Evolutionary conservation across 2,888 invertebrate species (phyloP).

Genomic region (Orchesellides sinensis): DNA sequence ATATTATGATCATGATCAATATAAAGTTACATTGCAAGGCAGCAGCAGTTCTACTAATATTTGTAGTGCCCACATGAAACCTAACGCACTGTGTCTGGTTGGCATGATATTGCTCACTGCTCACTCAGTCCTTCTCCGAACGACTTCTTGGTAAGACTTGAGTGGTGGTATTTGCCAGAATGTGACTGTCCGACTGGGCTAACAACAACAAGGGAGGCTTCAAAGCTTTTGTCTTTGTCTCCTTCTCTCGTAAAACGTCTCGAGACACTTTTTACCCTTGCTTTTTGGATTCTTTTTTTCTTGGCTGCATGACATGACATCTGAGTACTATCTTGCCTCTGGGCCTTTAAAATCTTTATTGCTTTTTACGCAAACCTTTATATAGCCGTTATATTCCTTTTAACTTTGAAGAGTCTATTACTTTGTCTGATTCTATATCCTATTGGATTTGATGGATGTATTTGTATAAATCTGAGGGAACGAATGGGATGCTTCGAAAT

Average conservation of each 20-base stretch:
- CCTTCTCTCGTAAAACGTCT: constrained; percentile 43
- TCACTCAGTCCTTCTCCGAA: neutral
- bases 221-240: constrained; percentile 41
- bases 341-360: constrained; percentile 52
- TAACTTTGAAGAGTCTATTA: neutral
- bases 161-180: neutral
- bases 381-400: neutral
- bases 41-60: neutral
- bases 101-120: neutral
- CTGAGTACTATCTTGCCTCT: constrained; percentile 36
- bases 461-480: constrained; percentile 8
- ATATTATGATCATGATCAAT: no score
- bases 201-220: constrained; percentile 7
- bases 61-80: no score
- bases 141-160: constrained; percentile 12
- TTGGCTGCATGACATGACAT: neutral
- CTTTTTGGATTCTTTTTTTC: neutral
- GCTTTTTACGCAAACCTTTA: constrained; percentile 19
- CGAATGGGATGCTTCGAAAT: neutral
- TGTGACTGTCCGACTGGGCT: constrained; percentile 3
- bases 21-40: no score
- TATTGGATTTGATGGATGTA: constrained; percentile 41
- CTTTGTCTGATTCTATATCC: neutral
- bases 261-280: constrained; percentile 31
- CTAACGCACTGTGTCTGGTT: no score